A percentile compares a stretch with the other conserved stretches of the same genome.
Evolutionary conservation across 2,888 invertebrate species (phyloP).

Genomic region (Harpalus rufipes): DNA sequence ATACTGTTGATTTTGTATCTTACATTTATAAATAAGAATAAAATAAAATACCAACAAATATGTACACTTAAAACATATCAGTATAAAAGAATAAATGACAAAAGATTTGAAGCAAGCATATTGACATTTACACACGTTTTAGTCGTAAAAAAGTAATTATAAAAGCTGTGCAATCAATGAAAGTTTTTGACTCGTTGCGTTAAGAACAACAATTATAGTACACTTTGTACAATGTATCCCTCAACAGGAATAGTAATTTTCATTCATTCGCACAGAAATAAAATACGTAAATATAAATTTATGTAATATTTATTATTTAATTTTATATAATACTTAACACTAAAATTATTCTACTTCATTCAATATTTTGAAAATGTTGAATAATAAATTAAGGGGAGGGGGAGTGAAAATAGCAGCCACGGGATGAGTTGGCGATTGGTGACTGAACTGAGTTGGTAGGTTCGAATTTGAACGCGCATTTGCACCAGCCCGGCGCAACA

Average conservation of each 20-base stretch:
- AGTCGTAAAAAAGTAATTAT: constrained; percentile 47
- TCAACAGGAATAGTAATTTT: constrained; percentile 52
- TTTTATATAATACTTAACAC: constrained; percentile 75
- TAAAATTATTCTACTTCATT: constrained; percentile 70
- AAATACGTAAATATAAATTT: constrained; percentile 69
- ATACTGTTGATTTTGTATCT: constrained; percentile 52
- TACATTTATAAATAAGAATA: constrained; percentile 61
- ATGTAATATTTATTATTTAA: constrained; percentile 74
- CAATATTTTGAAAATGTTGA: constrained; percentile 66
- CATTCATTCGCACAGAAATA: constrained; percentile 60
- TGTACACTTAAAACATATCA: constrained; percentile 58
- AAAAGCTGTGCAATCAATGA: constrained; percentile 60
- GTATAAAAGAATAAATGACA: constrained; percentile 56
- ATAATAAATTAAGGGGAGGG: constrained; percentile 67
- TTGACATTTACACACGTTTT: constrained; percentile 36
- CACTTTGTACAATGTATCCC: constrained; percentile 59
- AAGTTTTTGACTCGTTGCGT: constrained; percentile 37
- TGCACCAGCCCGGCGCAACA: constrained; percentile 55
- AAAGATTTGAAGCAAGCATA: constrained; percentile 42
- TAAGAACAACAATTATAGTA: constrained; percentile 56
- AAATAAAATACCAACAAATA: constrained; percentile 59
- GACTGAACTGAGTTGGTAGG: constrained; percentile 71
- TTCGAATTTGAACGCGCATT: constrained; percentile 1
- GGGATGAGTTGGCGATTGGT: constrained; percentile 68
- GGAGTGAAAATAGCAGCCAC: constrained; percentile 64